A percentile compares a stretch with the other conserved stretches of the same genome.
Evolutionary conservation across 2,888 invertebrate species (phyloP).

Genomic region (Meganola albula): DNA sequence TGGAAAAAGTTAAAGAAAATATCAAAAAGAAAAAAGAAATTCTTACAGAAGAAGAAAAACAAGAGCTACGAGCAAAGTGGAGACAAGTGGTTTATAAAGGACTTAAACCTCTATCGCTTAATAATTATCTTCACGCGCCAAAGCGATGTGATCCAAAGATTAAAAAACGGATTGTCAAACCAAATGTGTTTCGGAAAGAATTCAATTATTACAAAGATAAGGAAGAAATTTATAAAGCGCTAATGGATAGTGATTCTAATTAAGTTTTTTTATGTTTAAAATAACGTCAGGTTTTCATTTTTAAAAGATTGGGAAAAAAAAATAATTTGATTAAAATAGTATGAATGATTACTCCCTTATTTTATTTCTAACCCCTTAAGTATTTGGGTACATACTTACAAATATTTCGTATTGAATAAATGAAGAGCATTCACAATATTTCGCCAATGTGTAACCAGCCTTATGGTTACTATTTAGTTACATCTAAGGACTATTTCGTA

Average conservation of each 20-base stretch:
- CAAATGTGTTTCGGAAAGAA: conserved; percentile 6
- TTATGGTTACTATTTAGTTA: conserved; percentile 10
- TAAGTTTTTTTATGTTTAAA: conserved; percentile 4
- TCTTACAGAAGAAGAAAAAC: conserved; percentile 14
- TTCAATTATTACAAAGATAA: conserved; percentile 7
- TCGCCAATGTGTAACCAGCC: conserved; percentile 5
- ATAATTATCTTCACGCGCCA: conserved; percentile 8
- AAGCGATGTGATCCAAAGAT: conserved; percentile 7
- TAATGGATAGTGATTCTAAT: conserved; percentile 8
- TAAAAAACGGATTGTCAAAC: conserved; percentile 8
- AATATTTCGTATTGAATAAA: conserved; percentile 6
- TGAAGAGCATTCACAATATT: conserved; percentile 3
- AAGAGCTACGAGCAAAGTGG: conserved; percentile 11
- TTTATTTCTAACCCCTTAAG: conserved; percentile 6
- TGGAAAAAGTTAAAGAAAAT: conserved; percentile 8
- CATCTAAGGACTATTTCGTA: conserved; percentile 13
- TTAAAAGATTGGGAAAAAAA: conserved; percentile 6
- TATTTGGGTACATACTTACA: conserved; percentile 6
- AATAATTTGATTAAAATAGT: conserved; percentile 7
- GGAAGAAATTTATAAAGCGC: conserved; percentile 8
- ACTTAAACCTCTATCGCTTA: conserved; percentile 8
- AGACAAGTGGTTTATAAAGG: conserved; percentile 9
- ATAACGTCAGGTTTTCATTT: conserved; percentile 5
- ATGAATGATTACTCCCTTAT: conserved; percentile 8
- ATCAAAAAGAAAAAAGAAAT: conserved; percentile 12